These are phyloP conservation scores for Erpetoichthys calabaricus DNA, from an alignment of 2,797 vertebrate genomes.

Conservation along the genomic window DNA sequence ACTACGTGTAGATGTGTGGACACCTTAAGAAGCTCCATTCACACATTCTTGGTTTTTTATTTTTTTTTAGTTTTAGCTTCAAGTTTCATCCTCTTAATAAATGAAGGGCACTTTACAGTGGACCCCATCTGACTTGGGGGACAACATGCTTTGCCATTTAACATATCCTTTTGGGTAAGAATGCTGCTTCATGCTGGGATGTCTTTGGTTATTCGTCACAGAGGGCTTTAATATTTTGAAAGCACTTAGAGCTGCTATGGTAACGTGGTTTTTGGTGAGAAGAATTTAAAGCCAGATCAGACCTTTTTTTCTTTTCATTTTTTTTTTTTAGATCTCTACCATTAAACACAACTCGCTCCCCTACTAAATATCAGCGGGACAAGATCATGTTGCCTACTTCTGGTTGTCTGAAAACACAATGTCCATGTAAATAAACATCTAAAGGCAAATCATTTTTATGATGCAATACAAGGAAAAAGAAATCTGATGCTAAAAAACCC, in stretches of 20 bases:
- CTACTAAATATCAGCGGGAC: conserved; percentile 9
- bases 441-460: background rate
- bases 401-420: too few relatives aligned
- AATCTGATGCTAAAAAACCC: too few relatives aligned
- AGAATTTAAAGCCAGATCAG: conserved; percentile 12
- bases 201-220: conserved; percentile 24
- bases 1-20: too few relatives aligned
- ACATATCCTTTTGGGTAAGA: conserved; percentile 16
- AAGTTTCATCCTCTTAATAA: too few relatives aligned
- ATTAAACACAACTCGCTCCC: conserved; percentile 2
- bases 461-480: too few relatives aligned
- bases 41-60: too few relatives aligned
- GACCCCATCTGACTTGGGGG: background rate
- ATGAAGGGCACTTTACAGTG: too few relatives aligned
- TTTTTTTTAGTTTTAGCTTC: too few relatives aligned
- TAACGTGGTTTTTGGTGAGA: conserved; percentile 22
- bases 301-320: background rate
- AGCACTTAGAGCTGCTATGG: conserved; percentile 32
- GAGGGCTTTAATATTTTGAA: conserved; percentile 25
- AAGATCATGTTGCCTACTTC: conserved; percentile 8
- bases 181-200: conserved; percentile 5
- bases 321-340: conserved; percentile 7
- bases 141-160: conserved; percentile 7
- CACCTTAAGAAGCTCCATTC: too few relatives aligned
- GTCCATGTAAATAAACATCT: too few relatives aligned